Evolutionary conservation across 2,888 invertebrate species (phyloP).

Genomic region (Lumbricus terrestris): DNA sequence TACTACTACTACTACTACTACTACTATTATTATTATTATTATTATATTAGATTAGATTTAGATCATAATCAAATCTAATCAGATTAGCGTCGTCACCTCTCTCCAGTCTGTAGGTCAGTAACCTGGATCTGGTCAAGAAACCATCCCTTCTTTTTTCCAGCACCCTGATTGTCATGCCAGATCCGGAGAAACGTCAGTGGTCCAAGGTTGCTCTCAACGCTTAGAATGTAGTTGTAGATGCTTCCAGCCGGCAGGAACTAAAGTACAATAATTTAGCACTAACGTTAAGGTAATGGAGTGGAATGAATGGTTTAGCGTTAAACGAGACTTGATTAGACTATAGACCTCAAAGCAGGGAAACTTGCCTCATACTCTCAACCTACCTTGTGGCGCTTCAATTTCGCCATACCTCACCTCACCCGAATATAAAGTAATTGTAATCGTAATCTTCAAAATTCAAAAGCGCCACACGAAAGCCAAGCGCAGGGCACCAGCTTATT

Average conservation of each 20-base stretch:
- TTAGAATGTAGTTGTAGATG: slow-evolving; percentile 56
- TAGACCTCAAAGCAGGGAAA: not conserved
- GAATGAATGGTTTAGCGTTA: not conserved
- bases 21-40: too few species aligned
- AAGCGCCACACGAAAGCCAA: too few species aligned
- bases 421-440: too few species aligned
- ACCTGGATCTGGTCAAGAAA: slow-evolving; percentile 60
- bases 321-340: not conserved
- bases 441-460: not conserved
- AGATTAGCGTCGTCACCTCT: not conserved
- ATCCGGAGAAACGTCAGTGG: slow-evolving; percentile 59
- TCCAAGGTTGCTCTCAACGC: slow-evolving; percentile 56
- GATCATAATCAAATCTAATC: too few species aligned
- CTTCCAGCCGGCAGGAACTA: slow-evolving; percentile 53
- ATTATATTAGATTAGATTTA: not conserved
- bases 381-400: too few species aligned
- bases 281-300: not conserved
- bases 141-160: slow-evolving; percentile 60
- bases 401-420: not conserved
- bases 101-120: slow-evolving; percentile 62
- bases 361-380: not conserved
- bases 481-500: too few species aligned
- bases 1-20: too few species aligned
- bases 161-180: slow-evolving; percentile 63
- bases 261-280: not conserved